phyloP scores from a whole-genome alignment of 2,888 invertebrate genomes.

The Phengaris arion region DNA sequence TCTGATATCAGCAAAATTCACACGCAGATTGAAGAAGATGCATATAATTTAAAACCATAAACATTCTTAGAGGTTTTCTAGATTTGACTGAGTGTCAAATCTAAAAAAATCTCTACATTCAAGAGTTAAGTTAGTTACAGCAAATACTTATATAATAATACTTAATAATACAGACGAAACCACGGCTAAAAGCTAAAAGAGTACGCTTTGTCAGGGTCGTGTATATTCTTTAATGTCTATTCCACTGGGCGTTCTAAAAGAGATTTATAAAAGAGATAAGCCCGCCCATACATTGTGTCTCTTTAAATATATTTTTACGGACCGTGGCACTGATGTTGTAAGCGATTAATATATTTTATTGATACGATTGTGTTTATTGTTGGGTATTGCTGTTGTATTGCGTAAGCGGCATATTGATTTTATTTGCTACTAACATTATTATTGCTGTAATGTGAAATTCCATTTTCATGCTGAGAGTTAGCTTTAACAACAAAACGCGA shows the following conservation, averaged over 20 bases:
- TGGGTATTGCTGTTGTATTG: neutral
- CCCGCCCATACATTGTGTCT: neutral
- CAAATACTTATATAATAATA: too few species aligned
- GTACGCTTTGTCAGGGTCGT: neutral
- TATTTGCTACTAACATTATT: neutral
- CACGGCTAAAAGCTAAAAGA: neutral
- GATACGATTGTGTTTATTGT: conserved; percentile 4
- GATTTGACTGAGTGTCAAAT: too few species aligned
- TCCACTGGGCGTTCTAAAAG: conserved; percentile 22
- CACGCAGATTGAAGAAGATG: too few species aligned
- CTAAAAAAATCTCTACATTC: too few species aligned
- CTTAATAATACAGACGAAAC: neutral
- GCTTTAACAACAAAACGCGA: too few species aligned
- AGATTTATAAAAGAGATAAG: conserved; percentile 24
- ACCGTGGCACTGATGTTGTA: neutral
- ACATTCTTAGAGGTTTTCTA: too few species aligned
- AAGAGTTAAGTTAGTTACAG: too few species aligned
- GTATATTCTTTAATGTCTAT: conserved; percentile 11
- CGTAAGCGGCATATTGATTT: neutral
- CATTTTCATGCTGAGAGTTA: neutral
- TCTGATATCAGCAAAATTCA: too few species aligned
- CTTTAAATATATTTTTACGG: conserved; percentile 12
- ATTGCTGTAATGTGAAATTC: neutral
- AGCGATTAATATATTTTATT: conserved; percentile 13
- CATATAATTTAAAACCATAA: too few species aligned